Conservation (phyloP, 2,113 vertebrate species). For the Malurus cyaneus region DNA sequence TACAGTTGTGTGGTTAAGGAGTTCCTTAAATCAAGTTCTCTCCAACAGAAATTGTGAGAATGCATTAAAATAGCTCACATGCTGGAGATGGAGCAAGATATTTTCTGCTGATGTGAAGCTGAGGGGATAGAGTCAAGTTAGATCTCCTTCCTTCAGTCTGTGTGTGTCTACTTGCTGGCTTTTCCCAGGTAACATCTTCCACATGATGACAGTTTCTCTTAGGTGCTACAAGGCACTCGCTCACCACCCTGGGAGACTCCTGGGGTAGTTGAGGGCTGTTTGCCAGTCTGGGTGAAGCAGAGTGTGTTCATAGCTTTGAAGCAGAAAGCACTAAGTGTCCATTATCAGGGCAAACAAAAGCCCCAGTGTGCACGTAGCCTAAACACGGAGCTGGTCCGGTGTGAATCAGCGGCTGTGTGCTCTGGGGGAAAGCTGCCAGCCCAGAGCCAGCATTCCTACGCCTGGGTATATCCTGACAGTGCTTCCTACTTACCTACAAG, state of each 20-base stretch:
- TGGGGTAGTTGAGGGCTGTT: neutral
- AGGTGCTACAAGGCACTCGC: neutral
- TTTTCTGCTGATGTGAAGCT: neutral
- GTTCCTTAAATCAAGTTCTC: neutral
- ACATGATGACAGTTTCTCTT: neutral
- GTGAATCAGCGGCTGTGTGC: constrained; percentile 4
- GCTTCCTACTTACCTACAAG: constrained; percentile 47
- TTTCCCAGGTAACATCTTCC: neutral
- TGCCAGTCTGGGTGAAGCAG: neutral
- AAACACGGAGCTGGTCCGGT: neutral
- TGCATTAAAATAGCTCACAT: neutral
- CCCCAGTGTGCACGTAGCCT: constrained; percentile 4
- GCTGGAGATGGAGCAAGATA: neutral
- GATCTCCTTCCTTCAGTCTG: neutral
- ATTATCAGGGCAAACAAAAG: constrained; percentile 59
- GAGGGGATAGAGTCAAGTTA: neutral
- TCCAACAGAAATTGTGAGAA: neutral
- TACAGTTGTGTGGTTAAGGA: neutral
- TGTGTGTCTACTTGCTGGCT: neutral
- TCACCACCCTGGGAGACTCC: neutral
- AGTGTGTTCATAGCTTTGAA: neutral
- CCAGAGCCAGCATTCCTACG: neutral
- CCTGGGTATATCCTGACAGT: neutral
- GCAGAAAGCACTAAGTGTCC: constrained; percentile 32
- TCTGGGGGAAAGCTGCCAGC: neutral